Evolutionary conservation across 2,113 vertebrate genomes (phyloP).

Genomic region (Corythoichthys intestinalis): DNA sequence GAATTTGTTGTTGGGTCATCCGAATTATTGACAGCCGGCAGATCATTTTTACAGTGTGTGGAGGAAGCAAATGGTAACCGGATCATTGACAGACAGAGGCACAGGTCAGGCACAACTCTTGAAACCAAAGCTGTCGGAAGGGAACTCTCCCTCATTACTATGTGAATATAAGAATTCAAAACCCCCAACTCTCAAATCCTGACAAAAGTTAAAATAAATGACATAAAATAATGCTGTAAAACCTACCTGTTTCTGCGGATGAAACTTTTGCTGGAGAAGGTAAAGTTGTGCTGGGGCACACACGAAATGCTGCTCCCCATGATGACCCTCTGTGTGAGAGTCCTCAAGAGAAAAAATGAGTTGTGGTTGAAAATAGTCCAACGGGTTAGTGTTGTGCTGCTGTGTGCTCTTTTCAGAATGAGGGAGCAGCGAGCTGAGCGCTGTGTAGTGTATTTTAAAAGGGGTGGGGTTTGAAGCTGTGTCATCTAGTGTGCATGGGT

Average conservation of each 20-base stretch:
- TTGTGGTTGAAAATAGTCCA: constrained; percentile 59
- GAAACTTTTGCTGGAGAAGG: constrained; percentile 76
- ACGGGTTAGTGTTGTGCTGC: constrained; percentile 27
- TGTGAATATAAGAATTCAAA: constrained; percentile 52
- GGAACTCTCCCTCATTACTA: constrained; percentile 29
- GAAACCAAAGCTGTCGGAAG: background rate
- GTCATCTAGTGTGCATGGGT: constrained; percentile 24
- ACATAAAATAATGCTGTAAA: no score
- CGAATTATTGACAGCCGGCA: constrained; percentile 49
- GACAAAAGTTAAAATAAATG: constrained; percentile 37
- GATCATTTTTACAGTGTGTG: constrained; percentile 49
- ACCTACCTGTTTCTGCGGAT: constrained; percentile 77
- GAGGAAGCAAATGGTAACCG: constrained; percentile 51
- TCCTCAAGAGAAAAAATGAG: constrained; percentile 8
- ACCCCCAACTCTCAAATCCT: constrained; percentile 39
- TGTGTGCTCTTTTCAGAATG: constrained; percentile 53
- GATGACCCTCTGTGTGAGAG: constrained; percentile 29
- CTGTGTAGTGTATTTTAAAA: constrained; percentile 47
- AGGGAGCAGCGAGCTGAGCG: constrained; percentile 39
- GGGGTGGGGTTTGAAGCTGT: constrained; percentile 49
- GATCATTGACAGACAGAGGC: constrained; percentile 48
- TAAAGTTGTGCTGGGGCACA: constrained; percentile 76
- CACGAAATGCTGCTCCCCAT: constrained; percentile 80
- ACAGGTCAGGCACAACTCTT: constrained; percentile 17
- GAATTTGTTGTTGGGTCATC: constrained; percentile 14